These are phyloP conservation scores for Sturmia bella DNA, from an alignment of 2,888 invertebrate species.

Conservation along the genomic window DNA sequence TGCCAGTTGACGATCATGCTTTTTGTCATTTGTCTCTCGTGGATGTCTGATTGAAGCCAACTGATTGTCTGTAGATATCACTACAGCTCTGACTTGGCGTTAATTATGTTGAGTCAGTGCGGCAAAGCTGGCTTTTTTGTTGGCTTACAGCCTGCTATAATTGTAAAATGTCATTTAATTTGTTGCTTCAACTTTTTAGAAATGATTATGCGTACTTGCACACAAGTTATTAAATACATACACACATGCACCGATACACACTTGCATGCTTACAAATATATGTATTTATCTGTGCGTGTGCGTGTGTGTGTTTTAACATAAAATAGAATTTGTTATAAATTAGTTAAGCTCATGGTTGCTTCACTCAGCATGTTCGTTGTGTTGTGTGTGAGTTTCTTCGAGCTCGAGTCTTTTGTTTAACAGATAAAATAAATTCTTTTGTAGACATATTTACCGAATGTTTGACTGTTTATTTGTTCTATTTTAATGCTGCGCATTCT, in stretches of 20 bases:
- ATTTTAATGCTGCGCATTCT: neutral
- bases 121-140: constrained; percentile 2
- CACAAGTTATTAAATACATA: constrained; percentile 12
- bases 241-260: too few species aligned
- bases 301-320: neutral
- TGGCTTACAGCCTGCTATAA: constrained; percentile 43
- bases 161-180: constrained; percentile 73
- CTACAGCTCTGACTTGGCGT: constrained; percentile 68
- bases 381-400: constrained; percentile 27
- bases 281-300: too few species aligned
- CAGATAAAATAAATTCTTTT: constrained; percentile 8
- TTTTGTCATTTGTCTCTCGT: constrained; percentile 32
- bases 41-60: constrained; percentile 36
- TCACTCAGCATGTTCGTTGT: constrained; percentile 16
- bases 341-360: constrained; percentile 45
- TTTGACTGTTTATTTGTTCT: neutral
- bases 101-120: constrained; percentile 75
- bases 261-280: too few species aligned
- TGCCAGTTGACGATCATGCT: constrained; percentile 54
- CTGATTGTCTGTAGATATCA: constrained; percentile 51
- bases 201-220: constrained; percentile 15
- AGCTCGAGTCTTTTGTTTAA: constrained; percentile 42
- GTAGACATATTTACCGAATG: constrained; percentile 14
- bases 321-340: constrained; percentile 54
- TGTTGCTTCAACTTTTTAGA: constrained; percentile 57